Evolutionary conservation across 2,797 vertebrate species (phyloP).

Genomic region (Thripadectes ignobilis): DNA sequence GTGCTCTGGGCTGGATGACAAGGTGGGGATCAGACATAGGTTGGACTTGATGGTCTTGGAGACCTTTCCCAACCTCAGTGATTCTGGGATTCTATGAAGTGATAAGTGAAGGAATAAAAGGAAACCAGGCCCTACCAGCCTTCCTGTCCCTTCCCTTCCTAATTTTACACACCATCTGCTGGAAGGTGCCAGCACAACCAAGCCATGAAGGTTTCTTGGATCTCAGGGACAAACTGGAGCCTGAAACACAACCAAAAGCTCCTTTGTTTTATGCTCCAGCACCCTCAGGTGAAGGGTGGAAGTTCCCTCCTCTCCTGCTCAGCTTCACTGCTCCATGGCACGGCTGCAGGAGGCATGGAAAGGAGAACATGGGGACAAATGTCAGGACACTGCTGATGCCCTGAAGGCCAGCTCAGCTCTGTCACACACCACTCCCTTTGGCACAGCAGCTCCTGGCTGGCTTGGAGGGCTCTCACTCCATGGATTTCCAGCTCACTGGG

Average conservation of each 20-base stretch:
- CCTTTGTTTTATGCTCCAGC: background rate
- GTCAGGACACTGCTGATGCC: background rate
- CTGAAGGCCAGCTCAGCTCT: background rate
- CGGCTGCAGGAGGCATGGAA: background rate
- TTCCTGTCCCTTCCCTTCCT: background rate
- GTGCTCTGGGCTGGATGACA: background rate
- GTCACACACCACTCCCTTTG: background rate
- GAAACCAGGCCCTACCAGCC: background rate
- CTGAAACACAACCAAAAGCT: background rate
- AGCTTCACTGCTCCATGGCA: background rate
- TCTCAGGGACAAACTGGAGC: background rate
- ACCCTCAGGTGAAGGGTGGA: background rate
- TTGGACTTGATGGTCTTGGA: background rate
- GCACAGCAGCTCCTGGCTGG: background rate
- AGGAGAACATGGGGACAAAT: background rate
- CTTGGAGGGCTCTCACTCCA: background rate
- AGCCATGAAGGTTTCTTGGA: background rate
- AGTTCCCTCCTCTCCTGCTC: background rate
- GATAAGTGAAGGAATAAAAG: background rate
- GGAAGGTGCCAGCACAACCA: background rate
- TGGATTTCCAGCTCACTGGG: accelerated
- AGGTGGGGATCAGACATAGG: background rate
- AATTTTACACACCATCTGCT: background rate
- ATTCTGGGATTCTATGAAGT: background rate
- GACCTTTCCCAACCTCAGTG: background rate